These are phyloP conservation scores for Dilophus febrilis DNA, from an alignment of 2,888 invertebrate species.

Conservation along the genomic window DNA sequence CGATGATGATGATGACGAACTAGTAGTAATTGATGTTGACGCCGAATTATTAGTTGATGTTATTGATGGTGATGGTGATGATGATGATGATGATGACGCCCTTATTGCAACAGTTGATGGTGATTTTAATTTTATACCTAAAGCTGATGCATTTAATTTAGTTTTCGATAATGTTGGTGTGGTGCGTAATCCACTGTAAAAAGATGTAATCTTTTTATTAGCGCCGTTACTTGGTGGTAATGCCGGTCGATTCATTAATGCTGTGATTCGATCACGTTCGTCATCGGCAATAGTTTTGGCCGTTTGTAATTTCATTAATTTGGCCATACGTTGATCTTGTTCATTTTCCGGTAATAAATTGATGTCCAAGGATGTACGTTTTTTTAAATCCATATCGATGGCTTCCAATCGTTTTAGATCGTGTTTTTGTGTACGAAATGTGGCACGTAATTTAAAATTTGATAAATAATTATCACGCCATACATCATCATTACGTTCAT, in stretches of 20 bases:
- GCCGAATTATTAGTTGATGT: no score
- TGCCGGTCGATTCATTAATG: conserved; percentile 37
- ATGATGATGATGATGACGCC: no score
- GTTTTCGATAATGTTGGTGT: conserved; percentile 32
- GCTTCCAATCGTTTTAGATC: conserved; percentile 51
- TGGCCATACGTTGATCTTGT: conserved; percentile 65
- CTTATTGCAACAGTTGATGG: no score
- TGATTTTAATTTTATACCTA: conserved; percentile 19
- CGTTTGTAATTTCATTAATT: conserved; percentile 51
- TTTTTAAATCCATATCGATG: conserved; percentile 50
- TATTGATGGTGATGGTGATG: no score
- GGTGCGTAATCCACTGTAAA: conserved; percentile 38
- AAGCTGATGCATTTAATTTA: conserved; percentile 18
- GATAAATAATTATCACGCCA: conserved; percentile 90
- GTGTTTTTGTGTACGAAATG: conserved; percentile 68
- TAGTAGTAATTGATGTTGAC: no score
- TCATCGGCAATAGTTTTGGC: conserved; percentile 41
- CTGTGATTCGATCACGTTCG: conserved; percentile 32
- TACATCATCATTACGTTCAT: conserved; percentile 57
- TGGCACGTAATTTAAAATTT: conserved; percentile 66
- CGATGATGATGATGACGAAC: no score
- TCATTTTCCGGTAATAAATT: conserved; percentile 59
- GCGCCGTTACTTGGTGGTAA: conserved; percentile 38
- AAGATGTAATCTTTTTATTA: conserved; percentile 32
- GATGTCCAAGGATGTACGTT: conserved; percentile 62